A percentile compares a stretch with the other conserved stretches of the same genome.
phyloP scores from a whole-genome alignment of 2,797 vertebrate genomes.

The Nyctibius grandis region DNA sequence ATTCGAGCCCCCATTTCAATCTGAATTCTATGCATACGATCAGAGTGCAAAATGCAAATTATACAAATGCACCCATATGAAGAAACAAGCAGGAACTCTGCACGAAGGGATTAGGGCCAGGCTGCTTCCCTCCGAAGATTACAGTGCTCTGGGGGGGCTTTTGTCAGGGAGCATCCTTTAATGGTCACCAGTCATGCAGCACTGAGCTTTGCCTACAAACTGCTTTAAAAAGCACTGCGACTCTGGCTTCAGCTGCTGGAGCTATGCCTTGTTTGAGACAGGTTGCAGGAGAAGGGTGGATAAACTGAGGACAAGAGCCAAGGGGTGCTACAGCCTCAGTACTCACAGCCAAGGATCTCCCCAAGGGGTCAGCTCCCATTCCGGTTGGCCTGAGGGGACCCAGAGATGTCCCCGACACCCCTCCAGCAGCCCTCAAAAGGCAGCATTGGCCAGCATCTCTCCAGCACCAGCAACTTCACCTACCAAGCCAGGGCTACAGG shows the following conservation, averaged over 20 bases:
- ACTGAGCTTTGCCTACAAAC: neutral
- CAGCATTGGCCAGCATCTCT: neutral
- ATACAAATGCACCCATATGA: constrained; percentile 73
- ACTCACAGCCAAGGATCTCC: fast-evolving
- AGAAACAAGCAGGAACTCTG: constrained; percentile 71
- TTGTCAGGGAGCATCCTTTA: neutral
- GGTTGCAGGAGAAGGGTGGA: neutral
- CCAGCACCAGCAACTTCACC: neutral
- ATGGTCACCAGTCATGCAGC: neutral
- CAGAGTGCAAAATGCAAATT: constrained; percentile 81
- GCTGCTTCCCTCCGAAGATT: neutral
- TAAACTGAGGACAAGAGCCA: neutral
- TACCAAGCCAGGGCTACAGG: neutral
- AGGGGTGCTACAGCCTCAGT: neutral
- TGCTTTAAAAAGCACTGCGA: neutral
- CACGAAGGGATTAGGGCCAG: constrained; percentile 74
- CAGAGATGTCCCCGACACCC: fast-evolving
- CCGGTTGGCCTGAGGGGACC: neutral
- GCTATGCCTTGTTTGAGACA: fast-evolving
- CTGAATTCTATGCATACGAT: constrained; percentile 76
- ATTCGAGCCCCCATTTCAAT: constrained; percentile 75
- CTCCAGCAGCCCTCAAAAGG: neutral
- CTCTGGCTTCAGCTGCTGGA: neutral
- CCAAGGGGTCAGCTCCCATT: neutral
- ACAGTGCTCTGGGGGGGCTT: neutral